These are phyloP conservation scores for Marmota flaviventris DNA, from an alignment of 2,113 vertebrate species.

Conservation along the genomic window DNA sequence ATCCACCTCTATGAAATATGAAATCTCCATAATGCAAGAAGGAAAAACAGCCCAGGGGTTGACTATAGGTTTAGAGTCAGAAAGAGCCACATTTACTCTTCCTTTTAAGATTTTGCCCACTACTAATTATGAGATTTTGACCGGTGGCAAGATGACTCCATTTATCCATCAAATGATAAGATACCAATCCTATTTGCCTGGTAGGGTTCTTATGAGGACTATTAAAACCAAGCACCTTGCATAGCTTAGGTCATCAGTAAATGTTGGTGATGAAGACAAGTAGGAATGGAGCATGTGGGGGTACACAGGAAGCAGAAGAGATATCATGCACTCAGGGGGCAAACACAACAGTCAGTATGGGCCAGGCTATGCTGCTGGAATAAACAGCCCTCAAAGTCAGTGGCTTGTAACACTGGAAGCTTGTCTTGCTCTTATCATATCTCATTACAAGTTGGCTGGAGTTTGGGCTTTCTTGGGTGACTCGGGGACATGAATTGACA, in stretches of 20 bases:
- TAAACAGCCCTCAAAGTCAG: not conserved
- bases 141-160: not conserved
- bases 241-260: not conserved
- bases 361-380: not conserved
- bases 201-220: not conserved
- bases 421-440: not conserved
- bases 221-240: not conserved
- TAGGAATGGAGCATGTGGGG: not conserved
- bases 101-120: not conserved
- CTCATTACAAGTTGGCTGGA: not conserved
- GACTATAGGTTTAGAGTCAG: not conserved
- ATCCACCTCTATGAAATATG: not conserved
- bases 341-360: too few species aligned
- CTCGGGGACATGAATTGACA: not conserved
- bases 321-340: accelerated
- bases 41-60: not conserved
- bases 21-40: not conserved
- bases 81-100: not conserved
- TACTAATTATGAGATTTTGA: not conserved
- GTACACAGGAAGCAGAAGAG: not conserved
- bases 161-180: not conserved
- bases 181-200: not conserved
- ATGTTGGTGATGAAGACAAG: not conserved
- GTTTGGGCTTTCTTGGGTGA: not conserved
- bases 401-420: not conserved